A percentile compares a stretch with the other conserved stretches of the same genome.
These are phyloP conservation scores for Coracias cyanogaster DNA, from an alignment of 2,797 vertebrate genomes.

Conservation along the genomic window DNA sequence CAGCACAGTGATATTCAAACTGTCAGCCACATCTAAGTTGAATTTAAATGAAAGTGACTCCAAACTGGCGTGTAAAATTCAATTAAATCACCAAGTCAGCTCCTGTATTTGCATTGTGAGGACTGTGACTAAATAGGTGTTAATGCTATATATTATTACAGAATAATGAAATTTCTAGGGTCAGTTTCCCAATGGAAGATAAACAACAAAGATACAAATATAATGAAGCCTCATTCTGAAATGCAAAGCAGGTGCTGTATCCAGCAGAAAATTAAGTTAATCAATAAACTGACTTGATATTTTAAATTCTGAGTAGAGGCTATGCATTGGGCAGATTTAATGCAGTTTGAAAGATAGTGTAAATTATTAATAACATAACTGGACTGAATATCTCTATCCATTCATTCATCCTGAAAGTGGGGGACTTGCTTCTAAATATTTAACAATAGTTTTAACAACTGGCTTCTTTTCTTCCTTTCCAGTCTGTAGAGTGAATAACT, in stretches of 20 bases:
- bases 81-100: constrained; percentile 30
- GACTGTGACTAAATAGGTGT: not conserved
- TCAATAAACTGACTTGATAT: constrained; percentile 55
- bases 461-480: not conserved
- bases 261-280: constrained; percentile 66
- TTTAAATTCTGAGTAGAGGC: constrained; percentile 30
- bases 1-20: not conserved
- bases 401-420: not conserved
- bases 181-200: constrained; percentile 37
- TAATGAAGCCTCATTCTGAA: constrained; percentile 67
- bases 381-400: not conserved
- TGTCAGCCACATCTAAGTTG: constrained; percentile 21
- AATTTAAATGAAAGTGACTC: constrained; percentile 47
- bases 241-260: constrained; percentile 59
- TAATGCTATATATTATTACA: constrained; percentile 9
- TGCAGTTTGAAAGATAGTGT: not conserved
- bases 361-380: constrained; percentile 20
- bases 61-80: constrained; percentile 44
- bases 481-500: not conserved
- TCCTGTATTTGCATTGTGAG: constrained; percentile 30
- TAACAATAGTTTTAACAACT: not conserved
- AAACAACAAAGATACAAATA: constrained; percentile 58
- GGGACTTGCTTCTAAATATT: not conserved
- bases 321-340: not conserved
- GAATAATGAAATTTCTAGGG: constrained; percentile 47